A percentile compares a stretch with the other conserved stretches of the same genome.
Conservation (phyloP, 2,113 vertebrate genomes). For the Anhinga rufa region DNA sequence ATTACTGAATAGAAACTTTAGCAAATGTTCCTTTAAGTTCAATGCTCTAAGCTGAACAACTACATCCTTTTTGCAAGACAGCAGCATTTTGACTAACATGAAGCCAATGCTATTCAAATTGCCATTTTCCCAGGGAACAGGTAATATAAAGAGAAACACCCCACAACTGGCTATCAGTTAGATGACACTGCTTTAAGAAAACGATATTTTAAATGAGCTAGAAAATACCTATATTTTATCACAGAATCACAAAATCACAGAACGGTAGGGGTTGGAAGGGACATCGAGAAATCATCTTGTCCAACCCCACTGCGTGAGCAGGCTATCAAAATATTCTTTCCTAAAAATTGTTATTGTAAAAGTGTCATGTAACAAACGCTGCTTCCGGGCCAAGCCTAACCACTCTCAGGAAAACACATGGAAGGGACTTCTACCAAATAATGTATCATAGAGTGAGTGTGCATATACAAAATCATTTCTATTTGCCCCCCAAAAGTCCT, state of each 20-base stretch:
- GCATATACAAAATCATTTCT: background rate
- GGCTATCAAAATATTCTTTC: background rate
- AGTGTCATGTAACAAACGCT: background rate
- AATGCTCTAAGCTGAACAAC: background rate
- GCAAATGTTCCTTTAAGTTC: background rate
- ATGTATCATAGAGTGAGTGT: no score
- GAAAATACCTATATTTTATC: background rate
- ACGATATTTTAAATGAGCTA: background rate
- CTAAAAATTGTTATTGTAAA: background rate
- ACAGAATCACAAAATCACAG: no score
- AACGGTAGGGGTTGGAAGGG: no score
- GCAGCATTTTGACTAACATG: background rate
- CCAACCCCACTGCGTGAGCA: no score
- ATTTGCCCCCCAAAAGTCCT: background rate
- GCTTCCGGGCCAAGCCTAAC: background rate
- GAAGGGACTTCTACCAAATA: background rate
- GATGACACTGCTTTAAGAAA: background rate
- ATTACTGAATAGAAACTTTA: background rate
- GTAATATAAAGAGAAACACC: background rate
- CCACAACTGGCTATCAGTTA: background rate
- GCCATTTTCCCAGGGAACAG: background rate
- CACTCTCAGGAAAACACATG: background rate
- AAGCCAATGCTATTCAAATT: background rate
- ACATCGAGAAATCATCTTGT: no score
- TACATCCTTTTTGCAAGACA: background rate